A percentile compares a stretch with the other conserved stretches of the same genome.
Evolutionary conservation across 2,797 vertebrate species (phyloP).

Genomic region (Poecile montanus): DNA sequence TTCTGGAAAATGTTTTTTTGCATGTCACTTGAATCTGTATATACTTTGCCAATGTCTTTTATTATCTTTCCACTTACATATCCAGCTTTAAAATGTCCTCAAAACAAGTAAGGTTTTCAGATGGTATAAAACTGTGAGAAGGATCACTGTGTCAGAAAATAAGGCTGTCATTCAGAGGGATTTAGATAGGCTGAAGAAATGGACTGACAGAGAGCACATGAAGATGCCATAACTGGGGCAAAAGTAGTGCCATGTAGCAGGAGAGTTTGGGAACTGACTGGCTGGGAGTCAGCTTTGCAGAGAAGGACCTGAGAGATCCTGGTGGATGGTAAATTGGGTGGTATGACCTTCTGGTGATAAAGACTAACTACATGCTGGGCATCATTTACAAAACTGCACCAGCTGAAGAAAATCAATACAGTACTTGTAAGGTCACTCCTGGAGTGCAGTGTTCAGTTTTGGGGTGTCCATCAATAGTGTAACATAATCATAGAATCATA

Average conservation of each 20-base stretch:
- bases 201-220: neutral
- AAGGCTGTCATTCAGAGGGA: neutral
- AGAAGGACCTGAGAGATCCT: neutral
- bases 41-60: neutral
- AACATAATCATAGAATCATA: neutral
- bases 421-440: neutral
- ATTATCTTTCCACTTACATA: neutral
- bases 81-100: neutral
- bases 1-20: neutral
- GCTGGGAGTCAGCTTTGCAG: neutral
- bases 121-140: neutral
- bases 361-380: neutral
- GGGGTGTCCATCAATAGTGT: neutral
- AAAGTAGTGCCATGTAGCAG: neutral
- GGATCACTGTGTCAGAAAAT: neutral
- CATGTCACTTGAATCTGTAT: neutral
- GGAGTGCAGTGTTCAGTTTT: neutral
- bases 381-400: neutral
- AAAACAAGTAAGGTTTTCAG: neutral
- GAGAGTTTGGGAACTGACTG: neutral
- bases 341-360: neutral
- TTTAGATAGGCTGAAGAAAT: neutral
- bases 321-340: neutral
- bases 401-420: neutral
- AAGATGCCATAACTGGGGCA: neutral